phyloP scores from a whole-genome alignment of 2,797 vertebrate genomes.

The Pipistrellus pygmaeus region DNA sequence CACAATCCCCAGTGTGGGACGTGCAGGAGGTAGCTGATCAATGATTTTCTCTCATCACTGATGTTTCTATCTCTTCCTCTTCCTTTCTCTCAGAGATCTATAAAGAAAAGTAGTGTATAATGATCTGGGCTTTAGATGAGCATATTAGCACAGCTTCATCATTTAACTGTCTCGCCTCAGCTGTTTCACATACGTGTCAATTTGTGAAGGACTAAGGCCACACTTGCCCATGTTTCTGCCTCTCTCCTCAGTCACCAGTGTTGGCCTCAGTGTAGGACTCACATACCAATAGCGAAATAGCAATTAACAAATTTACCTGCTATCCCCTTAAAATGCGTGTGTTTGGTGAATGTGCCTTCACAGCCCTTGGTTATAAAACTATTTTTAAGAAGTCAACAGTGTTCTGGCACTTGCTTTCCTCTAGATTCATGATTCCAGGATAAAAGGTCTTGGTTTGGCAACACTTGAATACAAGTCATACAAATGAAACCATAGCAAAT shows the following conservation, averaged over 20 bases:
- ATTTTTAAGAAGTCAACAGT: too few relatives aligned
- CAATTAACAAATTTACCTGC: accelerated
- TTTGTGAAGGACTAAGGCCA: neutral
- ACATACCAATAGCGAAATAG: neutral
- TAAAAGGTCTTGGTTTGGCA: too few relatives aligned
- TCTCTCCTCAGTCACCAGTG: accelerated
- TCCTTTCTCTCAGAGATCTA: too few relatives aligned
- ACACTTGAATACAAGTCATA: too few relatives aligned
- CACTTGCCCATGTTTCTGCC: accelerated
- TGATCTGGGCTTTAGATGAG: neutral
- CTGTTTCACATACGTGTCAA: accelerated
- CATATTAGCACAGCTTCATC: accelerated
- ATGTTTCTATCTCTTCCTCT: too few relatives aligned
- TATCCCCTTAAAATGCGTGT: neutral
- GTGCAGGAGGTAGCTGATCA: neutral
- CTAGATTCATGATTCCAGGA: too few relatives aligned
- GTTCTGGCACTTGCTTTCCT: too few relatives aligned
- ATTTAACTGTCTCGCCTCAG: too few relatives aligned
- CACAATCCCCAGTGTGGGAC: neutral
- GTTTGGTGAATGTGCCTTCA: too few relatives aligned
- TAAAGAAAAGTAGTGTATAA: neutral
- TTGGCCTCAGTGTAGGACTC: neutral
- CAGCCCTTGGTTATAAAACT: too few relatives aligned
- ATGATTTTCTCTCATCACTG: neutral
- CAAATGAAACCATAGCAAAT: too few relatives aligned